These are phyloP conservation scores for Brachionus koreanus DNA, from an alignment of 1,140 invertebrate genomes.

Conservation along the genomic window DNA sequence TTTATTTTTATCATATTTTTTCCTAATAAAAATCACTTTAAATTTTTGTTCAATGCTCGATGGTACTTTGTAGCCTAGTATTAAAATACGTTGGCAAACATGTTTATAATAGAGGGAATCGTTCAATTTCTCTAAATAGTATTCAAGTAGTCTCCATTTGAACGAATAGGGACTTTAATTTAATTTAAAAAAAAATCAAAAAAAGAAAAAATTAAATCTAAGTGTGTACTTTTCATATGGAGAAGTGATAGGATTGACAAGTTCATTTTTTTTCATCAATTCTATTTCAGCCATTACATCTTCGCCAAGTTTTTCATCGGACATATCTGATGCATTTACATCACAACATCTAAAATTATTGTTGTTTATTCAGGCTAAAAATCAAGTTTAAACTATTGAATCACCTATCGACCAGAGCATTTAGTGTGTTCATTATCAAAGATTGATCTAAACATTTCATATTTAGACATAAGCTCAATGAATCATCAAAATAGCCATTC, in stretches of 20 bases:
- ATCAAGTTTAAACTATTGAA: neutral
- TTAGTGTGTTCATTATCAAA: neutral
- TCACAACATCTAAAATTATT: constrained; percentile 22
- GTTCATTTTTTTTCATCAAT: constrained; percentile 16
- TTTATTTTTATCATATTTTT: neutral
- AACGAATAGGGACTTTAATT: constrained; percentile 2
- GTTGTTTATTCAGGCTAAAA: neutral
- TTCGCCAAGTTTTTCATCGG: neutral
- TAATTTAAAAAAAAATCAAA: neutral
- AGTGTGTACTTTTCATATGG: constrained; percentile 36
- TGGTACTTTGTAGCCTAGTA: constrained; percentile 14
- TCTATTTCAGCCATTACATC: constrained; percentile 21
- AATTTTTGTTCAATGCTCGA: neutral
- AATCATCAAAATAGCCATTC: constrained; percentile 21
- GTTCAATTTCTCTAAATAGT: constrained; percentile 19
- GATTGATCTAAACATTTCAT: neutral
- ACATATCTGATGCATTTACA: neutral
- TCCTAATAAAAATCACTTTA: neutral
- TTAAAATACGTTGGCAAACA: constrained; percentile 21
- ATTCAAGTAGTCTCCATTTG: constrained; percentile 22
- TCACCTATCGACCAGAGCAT: neutral
- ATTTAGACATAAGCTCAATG: neutral
- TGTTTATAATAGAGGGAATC: constrained; percentile 14
- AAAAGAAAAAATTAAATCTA: no score
- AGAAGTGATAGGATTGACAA: neutral